Evolutionary conservation across 2,888 invertebrate species (phyloP).

Genomic region (Mythimna ferrago): DNA sequence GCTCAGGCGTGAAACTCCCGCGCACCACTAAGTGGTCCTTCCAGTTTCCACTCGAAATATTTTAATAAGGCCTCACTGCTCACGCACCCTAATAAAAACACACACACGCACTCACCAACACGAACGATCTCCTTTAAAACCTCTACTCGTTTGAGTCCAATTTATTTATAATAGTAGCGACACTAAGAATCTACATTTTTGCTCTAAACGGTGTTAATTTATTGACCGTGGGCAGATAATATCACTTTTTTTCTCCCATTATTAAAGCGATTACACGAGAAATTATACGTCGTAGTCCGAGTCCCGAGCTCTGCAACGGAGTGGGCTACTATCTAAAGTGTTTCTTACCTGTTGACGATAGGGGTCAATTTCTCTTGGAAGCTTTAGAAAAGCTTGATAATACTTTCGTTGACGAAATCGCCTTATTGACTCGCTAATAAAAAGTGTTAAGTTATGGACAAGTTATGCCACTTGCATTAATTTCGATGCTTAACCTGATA

Average conservation of each 20-base stretch:
- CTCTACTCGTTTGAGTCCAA: slow-evolving; percentile 78
- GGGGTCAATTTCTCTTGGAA: slow-evolving; percentile 68
- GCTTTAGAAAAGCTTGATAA: slow-evolving; percentile 71
- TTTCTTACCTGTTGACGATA: slow-evolving; percentile 67
- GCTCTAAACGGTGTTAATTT: slow-evolving; percentile 91
- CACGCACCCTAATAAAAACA: slow-evolving; percentile 90
- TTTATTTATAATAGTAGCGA: slow-evolving; percentile 90
- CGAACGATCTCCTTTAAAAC: slow-evolving; percentile 81
- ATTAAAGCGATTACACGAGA: slow-evolving; percentile 90
- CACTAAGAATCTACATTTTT: slow-evolving; percentile 90
- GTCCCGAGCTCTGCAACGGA: slow-evolving; percentile 80
- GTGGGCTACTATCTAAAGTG: slow-evolving; percentile 59
- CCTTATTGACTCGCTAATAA: slow-evolving; percentile 89
- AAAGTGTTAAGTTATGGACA: slow-evolving; percentile 90
- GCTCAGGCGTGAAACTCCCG: slow-evolving; percentile 90
- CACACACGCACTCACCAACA: slow-evolving; percentile 82
- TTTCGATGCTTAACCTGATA: slow-evolving; percentile 90
- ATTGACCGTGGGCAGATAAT: slow-evolving; percentile 91
- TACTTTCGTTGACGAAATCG: slow-evolving; percentile 88
- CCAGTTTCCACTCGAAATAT: slow-evolving; percentile 91
- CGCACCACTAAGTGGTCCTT: slow-evolving; percentile 91
- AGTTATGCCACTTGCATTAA: slow-evolving; percentile 90
- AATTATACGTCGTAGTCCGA: slow-evolving; percentile 88
- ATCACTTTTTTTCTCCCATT: slow-evolving; percentile 90
- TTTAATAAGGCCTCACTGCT: slow-evolving; percentile 90